Base-by-base conservation (phyloP, 2,797 vertebrate species). In the Lepilemur ruficaudatus region DNA sequence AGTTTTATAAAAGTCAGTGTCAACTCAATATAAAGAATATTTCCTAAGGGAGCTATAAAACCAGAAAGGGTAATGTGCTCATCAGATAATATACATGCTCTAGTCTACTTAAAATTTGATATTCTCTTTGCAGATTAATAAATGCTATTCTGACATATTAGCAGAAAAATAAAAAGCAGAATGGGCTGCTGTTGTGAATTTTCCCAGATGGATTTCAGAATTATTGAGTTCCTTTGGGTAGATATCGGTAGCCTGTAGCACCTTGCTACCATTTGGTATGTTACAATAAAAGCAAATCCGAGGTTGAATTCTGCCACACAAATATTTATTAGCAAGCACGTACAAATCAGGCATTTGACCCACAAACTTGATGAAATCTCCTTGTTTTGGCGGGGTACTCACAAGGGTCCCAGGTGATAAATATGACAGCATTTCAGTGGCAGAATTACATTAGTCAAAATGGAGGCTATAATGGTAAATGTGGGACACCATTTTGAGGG, bases 71-170 rank as follows among this genome's bases (percentile, higher is more conserved):
- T 78, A 91, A 95, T 91, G 46, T 95, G 80, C 96, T 95, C 88
- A 92, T 92, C 88, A 94, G 43, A 76, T 93, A 94, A 90, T 91
- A 87, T 28, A 83, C 80, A 94, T 59, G 55, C 30, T 94, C 55
- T 70, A 73, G 81, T 90, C 75, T 79, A 85, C 81, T 86, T 96
- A 84, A 92, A 94, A 96, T 94, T 92, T 94, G 83, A 88, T 97
- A 85, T 96, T 90, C 61, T 96, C 92, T 84, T 97, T 91, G 82
- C 46, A 97, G 91, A 93, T 92, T 96, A 95, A 91, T 91, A 94
- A 93, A 82, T 80, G 69, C 6, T 61, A 91, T 94, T 97, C 61
- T 89, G 43, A 96, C 85, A 92, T n/a, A 80, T 80, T 86, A 95
- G 80, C 50, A 94, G 35, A 91, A 93, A 95, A 94, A 75, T 57